A percentile compares a stretch with the other conserved stretches of the same genome.
Conservation (phyloP, 2,797 vertebrate genomes). For the Chelon auratus region DNA sequence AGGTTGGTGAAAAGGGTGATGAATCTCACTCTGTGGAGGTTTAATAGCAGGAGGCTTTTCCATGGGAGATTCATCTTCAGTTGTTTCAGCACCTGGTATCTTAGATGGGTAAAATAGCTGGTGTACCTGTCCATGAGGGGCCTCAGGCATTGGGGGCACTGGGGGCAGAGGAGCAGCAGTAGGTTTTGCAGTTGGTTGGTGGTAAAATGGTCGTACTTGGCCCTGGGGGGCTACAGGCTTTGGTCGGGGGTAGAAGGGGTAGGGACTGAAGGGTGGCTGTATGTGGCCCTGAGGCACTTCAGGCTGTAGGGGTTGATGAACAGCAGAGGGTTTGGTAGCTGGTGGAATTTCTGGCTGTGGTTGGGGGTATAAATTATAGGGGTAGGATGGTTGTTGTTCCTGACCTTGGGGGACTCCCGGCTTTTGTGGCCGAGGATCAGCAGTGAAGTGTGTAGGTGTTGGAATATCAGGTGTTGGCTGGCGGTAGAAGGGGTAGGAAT, state of each 20-base stretch:
- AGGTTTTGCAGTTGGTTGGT: too few species aligned
- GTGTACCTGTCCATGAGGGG: not conserved
- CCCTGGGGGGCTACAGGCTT: not conserved
- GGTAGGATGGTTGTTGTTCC: too few species aligned
- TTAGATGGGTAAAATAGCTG: not conserved
- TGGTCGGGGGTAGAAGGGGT: not conserved
- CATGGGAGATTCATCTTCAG: not conserved
- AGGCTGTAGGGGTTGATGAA: not conserved
- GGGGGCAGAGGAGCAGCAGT: not conserved
- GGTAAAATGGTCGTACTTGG: too few species aligned
- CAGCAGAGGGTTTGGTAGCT: not conserved
- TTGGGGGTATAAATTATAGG: too few species aligned
- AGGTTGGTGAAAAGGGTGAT: not conserved
- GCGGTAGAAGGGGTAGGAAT: not conserved
- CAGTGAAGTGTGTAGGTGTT: not conserved
- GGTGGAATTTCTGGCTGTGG: not conserved
- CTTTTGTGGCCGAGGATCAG: too few species aligned
- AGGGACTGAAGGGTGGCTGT: too few species aligned
- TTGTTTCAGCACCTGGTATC: slow-evolving; percentile 1
- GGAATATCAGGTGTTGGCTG: slow-evolving; percentile 7
- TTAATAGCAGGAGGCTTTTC: not conserved
- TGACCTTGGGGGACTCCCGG: too few species aligned
- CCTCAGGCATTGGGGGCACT: not conserved
- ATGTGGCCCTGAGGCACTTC: not conserved
- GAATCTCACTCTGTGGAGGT: not conserved